Conservation (phyloP, 2,113 vertebrate genomes). For the Bungarus multicinctus region DNA sequence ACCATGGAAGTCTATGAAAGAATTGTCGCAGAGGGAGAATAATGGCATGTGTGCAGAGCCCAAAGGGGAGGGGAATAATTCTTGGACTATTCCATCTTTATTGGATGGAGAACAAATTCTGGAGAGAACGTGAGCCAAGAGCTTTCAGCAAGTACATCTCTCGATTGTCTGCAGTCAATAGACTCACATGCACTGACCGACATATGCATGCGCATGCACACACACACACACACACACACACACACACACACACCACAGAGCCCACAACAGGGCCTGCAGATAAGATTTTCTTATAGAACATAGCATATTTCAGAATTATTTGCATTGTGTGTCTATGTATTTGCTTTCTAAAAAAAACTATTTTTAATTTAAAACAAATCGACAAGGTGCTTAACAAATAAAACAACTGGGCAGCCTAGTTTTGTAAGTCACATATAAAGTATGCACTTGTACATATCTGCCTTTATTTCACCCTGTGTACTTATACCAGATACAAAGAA, state of each 20-base stretch:
- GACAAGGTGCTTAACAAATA: neutral
- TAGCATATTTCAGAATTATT: neutral
- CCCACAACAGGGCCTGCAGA: neutral
- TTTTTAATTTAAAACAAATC: neutral
- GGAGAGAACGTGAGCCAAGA: constrained; percentile 28
- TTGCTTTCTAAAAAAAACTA: neutral
- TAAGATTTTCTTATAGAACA: neutral
- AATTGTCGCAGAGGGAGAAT: neutral
- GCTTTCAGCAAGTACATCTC: constrained; percentile 47
- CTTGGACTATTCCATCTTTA: neutral
- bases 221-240: neutral
- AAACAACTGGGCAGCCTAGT: neutral
- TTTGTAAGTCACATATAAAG: neutral
- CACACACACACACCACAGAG: too few relatives aligned
- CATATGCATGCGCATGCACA: neutral
- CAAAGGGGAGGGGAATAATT: neutral
- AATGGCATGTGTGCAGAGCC: rapidly evolving
- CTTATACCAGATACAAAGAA: neutral
- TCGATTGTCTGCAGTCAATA: constrained; percentile 39
- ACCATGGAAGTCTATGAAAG: neutral
- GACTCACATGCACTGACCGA: constrained; percentile 32
- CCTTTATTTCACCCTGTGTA: neutral
- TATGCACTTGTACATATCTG: neutral
- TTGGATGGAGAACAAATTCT: neutral
- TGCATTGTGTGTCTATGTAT: neutral